A percentile compares a stretch with the other conserved stretches of the same genome.
Conservation (phyloP, 1,140 invertebrate species). For the Temnothorax nylanderi region DNA sequence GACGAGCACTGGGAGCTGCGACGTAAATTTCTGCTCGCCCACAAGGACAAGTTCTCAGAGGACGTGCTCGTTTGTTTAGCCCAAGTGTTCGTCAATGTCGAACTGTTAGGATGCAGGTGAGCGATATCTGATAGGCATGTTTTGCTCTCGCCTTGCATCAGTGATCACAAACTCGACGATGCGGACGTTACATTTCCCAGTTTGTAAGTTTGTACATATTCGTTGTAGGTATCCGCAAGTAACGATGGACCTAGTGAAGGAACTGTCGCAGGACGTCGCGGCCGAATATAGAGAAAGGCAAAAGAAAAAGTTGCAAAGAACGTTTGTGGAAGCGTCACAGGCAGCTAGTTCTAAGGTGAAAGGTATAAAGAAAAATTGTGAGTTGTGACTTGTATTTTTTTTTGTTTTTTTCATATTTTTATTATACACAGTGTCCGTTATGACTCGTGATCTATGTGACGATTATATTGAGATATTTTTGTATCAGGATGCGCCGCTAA, state of each 20-base stretch:
- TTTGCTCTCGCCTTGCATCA: neutral
- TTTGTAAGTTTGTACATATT: neutral
- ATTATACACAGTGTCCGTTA: neutral
- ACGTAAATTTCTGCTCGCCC: conserved; percentile 90
- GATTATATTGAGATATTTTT: neutral
- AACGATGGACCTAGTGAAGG: conserved; percentile 92
- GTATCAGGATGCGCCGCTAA: conserved; percentile 28
- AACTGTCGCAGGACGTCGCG: conserved; percentile 90
- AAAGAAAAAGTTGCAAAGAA: conserved; percentile 89
- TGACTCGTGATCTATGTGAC: neutral
- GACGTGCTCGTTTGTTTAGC: conserved; percentile 93
- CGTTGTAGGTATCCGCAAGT: conserved; percentile 90
- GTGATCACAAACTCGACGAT: neutral
- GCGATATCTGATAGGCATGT: neutral
- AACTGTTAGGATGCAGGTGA: conserved; percentile 93
- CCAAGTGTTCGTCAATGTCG: conserved; percentile 93
- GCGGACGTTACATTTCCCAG: neutral
- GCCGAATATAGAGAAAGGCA: conserved; percentile 89
- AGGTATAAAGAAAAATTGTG: conserved; percentile 86
- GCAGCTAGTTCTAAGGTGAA: conserved; percentile 91
- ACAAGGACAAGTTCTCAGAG: conserved; percentile 90
- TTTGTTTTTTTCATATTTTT: conserved; percentile 14
- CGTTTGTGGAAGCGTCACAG: conserved; percentile 92
- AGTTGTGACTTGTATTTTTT: conserved; percentile 70
- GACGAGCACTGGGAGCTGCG: conserved; percentile 94